These are phyloP conservation scores for Macrostomum lignano DNA, from an alignment of 1,140 invertebrate genomes.

Conservation along the genomic window DNA sequence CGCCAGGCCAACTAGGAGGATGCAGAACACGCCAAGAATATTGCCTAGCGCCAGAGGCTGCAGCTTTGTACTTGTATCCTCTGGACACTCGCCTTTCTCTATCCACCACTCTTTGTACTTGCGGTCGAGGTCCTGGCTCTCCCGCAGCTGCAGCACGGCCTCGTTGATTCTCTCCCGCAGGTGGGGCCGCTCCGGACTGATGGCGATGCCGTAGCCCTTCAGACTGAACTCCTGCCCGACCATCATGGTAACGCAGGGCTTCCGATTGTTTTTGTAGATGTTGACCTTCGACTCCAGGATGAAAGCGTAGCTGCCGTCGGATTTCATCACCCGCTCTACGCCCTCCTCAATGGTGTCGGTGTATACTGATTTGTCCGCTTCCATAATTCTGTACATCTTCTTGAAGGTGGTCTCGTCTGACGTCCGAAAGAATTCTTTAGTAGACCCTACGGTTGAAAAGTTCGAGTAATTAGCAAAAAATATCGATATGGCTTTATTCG, in stretches of 20 bases:
- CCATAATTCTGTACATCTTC: conserved; percentile 79
- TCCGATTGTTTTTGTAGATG: conserved; percentile 63
- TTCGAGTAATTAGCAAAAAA: conserved; percentile 34
- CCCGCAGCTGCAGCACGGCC: conserved; percentile 48
- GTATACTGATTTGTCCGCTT: conserved; percentile 37
- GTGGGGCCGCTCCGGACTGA: conserved; percentile 52
- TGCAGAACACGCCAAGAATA: conserved; percentile 92
- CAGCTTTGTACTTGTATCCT: too few species aligned
- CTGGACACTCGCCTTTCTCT: conserved; percentile 21
- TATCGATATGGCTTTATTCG: conserved; percentile 18
- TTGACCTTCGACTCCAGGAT: conserved; percentile 71
- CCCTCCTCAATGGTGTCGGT: conserved; percentile 49
- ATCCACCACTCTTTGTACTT: conserved; percentile 1
- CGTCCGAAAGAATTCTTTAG: conserved; percentile 54
- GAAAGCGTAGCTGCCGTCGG: conserved; percentile 54
- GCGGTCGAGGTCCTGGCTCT: conserved; percentile 1
- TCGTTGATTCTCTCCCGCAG: conserved; percentile 70
- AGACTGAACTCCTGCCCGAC: conserved; percentile 45
- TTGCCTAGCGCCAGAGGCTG: conserved; percentile 74
- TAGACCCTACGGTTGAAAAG: conserved; percentile 35
- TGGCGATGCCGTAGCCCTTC: conserved; percentile 73
- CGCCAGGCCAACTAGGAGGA: conserved; percentile 66
- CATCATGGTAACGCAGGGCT: conserved; percentile 75
- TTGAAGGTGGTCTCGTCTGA: conserved; percentile 62
- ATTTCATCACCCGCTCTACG: conserved; percentile 39